Base-by-base conservation (phyloP, 2,888 invertebrate species). In the Syrista parreyssii region DNA sequence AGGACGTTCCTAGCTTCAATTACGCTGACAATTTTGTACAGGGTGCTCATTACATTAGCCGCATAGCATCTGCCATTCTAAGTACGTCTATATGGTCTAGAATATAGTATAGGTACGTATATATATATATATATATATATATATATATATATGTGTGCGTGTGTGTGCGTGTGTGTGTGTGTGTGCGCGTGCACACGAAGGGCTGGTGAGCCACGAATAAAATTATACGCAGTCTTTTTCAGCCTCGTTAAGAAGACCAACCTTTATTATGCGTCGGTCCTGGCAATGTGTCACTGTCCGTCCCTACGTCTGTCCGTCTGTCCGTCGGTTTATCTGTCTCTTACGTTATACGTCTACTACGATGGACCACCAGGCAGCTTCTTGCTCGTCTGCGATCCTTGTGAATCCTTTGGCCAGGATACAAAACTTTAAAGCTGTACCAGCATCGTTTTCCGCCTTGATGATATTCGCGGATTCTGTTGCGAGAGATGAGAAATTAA, bases 1-100 rank as follows among this genome's bases (percentile, higher is more conserved):
- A 83, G 84, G 82, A 85, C 81, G 76, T 84, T 85, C 82, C 85
- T 86, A 85, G 86, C 84, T 89, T 87, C 83, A 86, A 89, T 89
- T 89, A 87, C 89, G 88, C 89, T 89, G 88, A 88, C 86, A 33
- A 23, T 23, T 55, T 55, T 55, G 55, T 55, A 9, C 55, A 55
- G 55, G 55, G 55, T 55, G 55, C 55, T 55, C 55, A 55, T 55
- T 55, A 55, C 55, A 55, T 55, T 55, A 23, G 55, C 55, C 23
- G 23, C 23, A 55, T 55, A 55, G 23, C 23, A 55, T 55, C 55
- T 15, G 23, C 23, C 55, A 55, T 55, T 55, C 23, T 55, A 55
- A 55, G 55, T 55, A 55, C 55, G 55, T 55, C 55, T 55, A 55
- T 55, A 55, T 55, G 6, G 15, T 55, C 55, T 55, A 55, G 55